These are phyloP conservation scores for Eptesicus fuscus DNA, from an alignment of 2,113 vertebrate genomes.

Conservation along the genomic window DNA sequence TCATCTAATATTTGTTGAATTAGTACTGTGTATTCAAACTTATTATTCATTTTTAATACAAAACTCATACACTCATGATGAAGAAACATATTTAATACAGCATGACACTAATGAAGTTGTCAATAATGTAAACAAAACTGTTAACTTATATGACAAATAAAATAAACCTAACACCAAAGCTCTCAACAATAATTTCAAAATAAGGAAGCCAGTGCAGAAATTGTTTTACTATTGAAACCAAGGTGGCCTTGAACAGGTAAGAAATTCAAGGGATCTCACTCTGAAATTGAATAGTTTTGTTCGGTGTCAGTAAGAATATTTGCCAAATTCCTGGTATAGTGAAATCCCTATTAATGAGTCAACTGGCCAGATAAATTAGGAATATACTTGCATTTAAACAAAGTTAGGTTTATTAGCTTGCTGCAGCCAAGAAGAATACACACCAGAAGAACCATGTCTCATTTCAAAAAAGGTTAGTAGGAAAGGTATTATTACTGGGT, in stretches of 20 bases:
- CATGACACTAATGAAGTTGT: neutral
- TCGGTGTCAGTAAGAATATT: neutral
- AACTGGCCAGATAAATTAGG: neutral
- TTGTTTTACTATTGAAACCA: neutral
- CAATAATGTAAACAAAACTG: neutral
- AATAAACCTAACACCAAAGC: neutral
- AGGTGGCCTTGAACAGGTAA: neutral
- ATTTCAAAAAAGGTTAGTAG: neutral
- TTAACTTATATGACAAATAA: neutral
- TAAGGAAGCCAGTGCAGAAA: neutral
- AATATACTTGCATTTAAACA: neutral
- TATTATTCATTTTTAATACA: neutral
- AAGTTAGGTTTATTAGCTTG: neutral
- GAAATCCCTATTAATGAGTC: neutral
- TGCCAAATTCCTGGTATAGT: neutral
- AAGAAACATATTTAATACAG: neutral
- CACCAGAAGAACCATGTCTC: accelerated
- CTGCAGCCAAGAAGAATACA: neutral
- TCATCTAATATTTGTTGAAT: neutral
- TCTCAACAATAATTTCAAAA: neutral
- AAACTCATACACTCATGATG: neutral
- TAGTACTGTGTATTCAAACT: neutral
- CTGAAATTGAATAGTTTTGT: neutral
- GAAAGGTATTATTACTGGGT: accelerated
- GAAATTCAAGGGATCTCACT: neutral